Base-by-base conservation (phyloP, 2,888 invertebrate genomes). In the Brenthis daphne region DNA sequence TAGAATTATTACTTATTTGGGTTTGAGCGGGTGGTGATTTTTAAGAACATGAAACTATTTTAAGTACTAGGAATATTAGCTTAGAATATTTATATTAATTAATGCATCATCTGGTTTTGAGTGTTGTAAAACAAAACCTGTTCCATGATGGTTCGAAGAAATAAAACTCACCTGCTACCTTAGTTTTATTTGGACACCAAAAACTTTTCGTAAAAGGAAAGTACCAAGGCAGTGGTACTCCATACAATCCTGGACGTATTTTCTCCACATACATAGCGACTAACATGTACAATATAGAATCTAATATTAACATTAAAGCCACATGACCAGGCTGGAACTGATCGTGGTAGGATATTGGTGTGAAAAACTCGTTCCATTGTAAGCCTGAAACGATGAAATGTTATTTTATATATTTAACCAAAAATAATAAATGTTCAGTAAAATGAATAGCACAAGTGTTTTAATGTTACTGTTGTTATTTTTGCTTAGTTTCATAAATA, bases 261-360 rank as follows among this genome's bases (percentile, higher is more conserved):
- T 96, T 96, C 86, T 98, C 98, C 43, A 98, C 92, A 80, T 98
- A 99, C 85, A 98, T 93, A 0, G 98, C 96, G 33, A 98, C 88
- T 6, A 95, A 67, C 81, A 97, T 93, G 82, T 98, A 97, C 0
- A 98, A 72, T 43, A 96, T 74, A 0, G 94, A 86, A 79, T 97
- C 97, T 0, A 97, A 76, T 63, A 97, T 82, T 78, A 98, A 87
- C 93, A 97, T 95, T 0, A 96, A 78, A 57, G 96, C 93, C 48
- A 96, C 93, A 75, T 95, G 93, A 1, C 95, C 96, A 65, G 97
- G 90, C 11, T 95, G 93, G 65, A 97, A 93, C 54, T 93, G 86
- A 80, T 97, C 97, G 82, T 96, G 96, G 61, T 95, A 94, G 0
- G 95, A 94, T 4, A 95, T 94, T 0, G 95, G 94, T 0, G 88